These are phyloP conservation scores for Darevskia mixta DNA, from an alignment of 2,797 vertebrate genomes.

Conservation along the genomic window DNA sequence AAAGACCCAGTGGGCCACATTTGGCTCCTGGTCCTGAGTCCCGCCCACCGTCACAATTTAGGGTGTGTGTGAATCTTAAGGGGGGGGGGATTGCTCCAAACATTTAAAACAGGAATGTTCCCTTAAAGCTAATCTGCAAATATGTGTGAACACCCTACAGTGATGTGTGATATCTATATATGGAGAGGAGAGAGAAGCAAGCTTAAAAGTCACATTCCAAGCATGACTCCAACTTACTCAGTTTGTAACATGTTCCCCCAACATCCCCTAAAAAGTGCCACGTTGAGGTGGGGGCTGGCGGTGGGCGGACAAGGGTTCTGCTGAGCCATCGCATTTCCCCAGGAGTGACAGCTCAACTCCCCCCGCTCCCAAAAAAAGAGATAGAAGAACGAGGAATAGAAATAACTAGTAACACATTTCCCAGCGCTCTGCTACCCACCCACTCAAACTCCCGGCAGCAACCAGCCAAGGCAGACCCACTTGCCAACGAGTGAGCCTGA, in stretches of 20 bases:
- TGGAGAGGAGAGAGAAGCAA: background rate
- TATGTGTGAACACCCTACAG: background rate
- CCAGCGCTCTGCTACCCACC: background rate
- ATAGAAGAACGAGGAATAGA: background rate
- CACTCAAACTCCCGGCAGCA: constrained; percentile 2
- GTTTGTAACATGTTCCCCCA: background rate
- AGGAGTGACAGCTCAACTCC: constrained; percentile 1
- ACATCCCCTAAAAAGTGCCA: background rate
- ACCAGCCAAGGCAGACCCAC: constrained; percentile 24
- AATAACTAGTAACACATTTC: constrained; percentile 54
- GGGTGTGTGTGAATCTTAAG: no score
- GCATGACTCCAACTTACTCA: background rate
- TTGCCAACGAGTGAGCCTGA: constrained; percentile 9
- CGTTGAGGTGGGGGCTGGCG: accelerated
- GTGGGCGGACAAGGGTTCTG: accelerated
- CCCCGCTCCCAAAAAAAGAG: background rate
- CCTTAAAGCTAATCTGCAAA: background rate
- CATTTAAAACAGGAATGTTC: background rate
- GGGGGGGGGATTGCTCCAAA: background rate
- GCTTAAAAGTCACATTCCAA: background rate
- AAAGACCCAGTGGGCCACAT: no score
- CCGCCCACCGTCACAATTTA: no score
- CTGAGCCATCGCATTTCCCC: accelerated
- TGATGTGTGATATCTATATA: background rate
- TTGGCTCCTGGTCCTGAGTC: no score